Conservation (phyloP, 2,888 invertebrate species). For the Penaeus monodon region DNA sequence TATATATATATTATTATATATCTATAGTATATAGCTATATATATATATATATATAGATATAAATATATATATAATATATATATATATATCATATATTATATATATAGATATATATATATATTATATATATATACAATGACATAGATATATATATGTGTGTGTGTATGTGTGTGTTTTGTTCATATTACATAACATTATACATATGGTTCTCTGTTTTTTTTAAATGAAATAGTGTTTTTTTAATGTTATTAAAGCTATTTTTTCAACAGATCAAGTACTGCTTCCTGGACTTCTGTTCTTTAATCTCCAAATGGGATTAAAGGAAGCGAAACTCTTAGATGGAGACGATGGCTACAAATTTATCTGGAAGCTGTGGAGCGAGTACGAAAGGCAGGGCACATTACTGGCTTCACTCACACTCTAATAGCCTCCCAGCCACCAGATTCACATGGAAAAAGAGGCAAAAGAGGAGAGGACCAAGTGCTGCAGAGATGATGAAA, state of each 20-base stretch:
- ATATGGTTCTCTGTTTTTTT: background rate
- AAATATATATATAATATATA: no score
- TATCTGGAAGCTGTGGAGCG: conserved; percentile 23
- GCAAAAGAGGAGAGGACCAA: conserved; percentile 58
- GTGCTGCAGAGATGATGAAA: conserved; percentile 67
- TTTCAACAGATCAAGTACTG: conserved; percentile 77
- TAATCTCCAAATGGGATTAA: conserved; percentile 81
- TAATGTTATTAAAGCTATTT: background rate
- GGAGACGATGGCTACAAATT: conserved; percentile 67
- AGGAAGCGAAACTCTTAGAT: conserved; percentile 81
- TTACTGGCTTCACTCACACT: conserved; percentile 50
- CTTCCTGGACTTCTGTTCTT: conserved; percentile 81
- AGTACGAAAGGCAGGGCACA: conserved; percentile 5
- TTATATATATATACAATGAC: no score
- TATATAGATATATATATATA: no score
- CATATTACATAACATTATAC: background rate
- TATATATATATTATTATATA: no score
- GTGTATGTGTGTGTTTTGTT: no score
- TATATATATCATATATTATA: no score
- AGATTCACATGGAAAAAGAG: conserved; percentile 59
- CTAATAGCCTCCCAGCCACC: conserved; percentile 48
- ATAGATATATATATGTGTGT: no score
- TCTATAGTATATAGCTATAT: no score
- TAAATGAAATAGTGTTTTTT: no score
- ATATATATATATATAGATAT: no score